Evolutionary conservation across 2,113 vertebrate species (phyloP).

Genomic region (Lepus americanus): DNA sequence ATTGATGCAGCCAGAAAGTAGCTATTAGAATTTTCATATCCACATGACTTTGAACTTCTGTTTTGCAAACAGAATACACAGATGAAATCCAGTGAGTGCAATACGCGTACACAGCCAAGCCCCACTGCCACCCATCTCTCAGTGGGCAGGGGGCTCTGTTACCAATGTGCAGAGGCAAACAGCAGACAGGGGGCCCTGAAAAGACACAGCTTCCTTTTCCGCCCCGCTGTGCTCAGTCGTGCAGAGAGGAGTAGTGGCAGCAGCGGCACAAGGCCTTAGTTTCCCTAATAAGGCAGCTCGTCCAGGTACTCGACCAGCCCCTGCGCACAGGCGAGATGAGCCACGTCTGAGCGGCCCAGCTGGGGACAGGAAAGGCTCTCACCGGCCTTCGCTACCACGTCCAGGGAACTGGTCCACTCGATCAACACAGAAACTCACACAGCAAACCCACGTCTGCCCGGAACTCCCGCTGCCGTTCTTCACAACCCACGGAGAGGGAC

Average conservation of each 20-base stretch:
- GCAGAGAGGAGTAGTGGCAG: background rate
- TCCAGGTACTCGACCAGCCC: background rate
- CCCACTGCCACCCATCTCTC: background rate
- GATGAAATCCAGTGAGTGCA: background rate
- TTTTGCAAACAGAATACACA: constrained; percentile 20
- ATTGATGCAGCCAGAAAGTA: background rate
- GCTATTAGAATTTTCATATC: background rate
- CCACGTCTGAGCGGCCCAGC: background rate
- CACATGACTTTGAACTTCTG: background rate
- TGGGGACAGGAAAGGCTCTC: background rate
- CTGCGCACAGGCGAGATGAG: background rate
- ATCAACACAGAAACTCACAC: constrained; percentile 32
- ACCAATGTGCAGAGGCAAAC: background rate
- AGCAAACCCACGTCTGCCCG: constrained; percentile 5
- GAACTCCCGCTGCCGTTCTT: background rate
- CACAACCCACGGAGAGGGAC: background rate
- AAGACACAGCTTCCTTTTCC: background rate
- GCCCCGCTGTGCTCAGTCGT: background rate
- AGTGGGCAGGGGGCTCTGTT: background rate
- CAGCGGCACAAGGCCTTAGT: background rate
- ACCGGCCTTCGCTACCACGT: background rate
- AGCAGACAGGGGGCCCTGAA: background rate
- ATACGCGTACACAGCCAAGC: background rate
- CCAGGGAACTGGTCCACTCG: no score
- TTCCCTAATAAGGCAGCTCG: constrained; percentile 4